Evolutionary conservation across 2,113 vertebrate genomes (phyloP), one percentile per base, ranked within the genome.

Genomic region (Fregetta grallaria): DNA sequence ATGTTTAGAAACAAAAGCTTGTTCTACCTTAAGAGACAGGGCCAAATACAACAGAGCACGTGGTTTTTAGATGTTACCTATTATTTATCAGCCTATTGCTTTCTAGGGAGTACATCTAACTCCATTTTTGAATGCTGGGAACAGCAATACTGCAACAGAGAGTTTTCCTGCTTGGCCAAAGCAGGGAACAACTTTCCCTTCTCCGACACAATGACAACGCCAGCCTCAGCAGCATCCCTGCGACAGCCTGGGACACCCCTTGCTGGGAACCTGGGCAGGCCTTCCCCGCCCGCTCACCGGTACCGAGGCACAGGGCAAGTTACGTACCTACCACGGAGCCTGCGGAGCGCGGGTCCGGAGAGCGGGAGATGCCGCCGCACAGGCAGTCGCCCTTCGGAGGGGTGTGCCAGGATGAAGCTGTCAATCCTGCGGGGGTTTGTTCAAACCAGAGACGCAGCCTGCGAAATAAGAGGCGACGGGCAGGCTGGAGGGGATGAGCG

Each of bases 191-290:
- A 29, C 29, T 29, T 58, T n/a, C 23, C 61, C n/a, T 34, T 23
- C 44, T 11, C n/a, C 1, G 4, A 30, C 1, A 11, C 44, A n/a
- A 22, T 6, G 1, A 6, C 52, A 36, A 27, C 1, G 2, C 52
- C 29, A 20, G 16, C 10, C 18, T n/a, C 83, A n/a, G 83, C 50
- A 75, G 61, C 61, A 29, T 23, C 44, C 30, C 23, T 58, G 11
- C 2, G 2, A 5, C 27, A 18, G 27, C 50, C n/a, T 15, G 1
- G 4, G 70, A 32, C 59, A 32, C 27, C 8, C 13, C 13, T 9
- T 9, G 8, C 34, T 9, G 21, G 40, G 42, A 42, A 10, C 71
- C 18, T 9, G 3, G 50, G n/a, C 21, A 40, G 50, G 23, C 21
- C n/a, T 29, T n/a, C 15, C n/a, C 72, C 61, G 23, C n/a, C 25